A percentile compares a stretch with the other conserved stretches of the same genome.
These are phyloP conservation scores for Glaucidium brasilianum DNA, from an alignment of 2,113 vertebrate genomes.

Conservation along the genomic window DNA sequence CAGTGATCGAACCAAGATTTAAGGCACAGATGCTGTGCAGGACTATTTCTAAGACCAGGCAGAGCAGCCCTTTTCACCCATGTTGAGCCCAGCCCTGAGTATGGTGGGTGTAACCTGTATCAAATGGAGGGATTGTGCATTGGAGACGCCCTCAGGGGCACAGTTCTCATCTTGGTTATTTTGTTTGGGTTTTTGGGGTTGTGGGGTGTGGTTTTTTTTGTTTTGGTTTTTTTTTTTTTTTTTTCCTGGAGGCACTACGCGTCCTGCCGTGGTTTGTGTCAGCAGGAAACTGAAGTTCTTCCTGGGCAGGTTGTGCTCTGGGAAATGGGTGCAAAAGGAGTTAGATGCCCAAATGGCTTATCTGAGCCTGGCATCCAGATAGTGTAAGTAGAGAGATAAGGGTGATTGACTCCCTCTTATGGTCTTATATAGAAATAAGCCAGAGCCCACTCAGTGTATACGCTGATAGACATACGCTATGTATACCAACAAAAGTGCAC, in stretches of 20 bases:
- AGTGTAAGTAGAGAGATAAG: no score
- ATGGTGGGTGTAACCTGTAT: not conserved
- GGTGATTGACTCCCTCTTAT: not conserved
- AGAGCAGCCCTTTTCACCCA: no score
- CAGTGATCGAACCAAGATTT: not conserved
- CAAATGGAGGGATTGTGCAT: not conserved
- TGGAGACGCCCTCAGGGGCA: no score
- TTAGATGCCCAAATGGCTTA: not conserved
- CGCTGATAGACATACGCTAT: not conserved
- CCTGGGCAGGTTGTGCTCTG: not conserved
- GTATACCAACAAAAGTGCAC: not conserved
- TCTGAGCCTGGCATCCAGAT: not conserved
- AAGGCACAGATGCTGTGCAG: not conserved
- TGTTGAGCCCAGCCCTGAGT: not conserved
- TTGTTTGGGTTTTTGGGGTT: no score
- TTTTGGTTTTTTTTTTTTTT: no score
- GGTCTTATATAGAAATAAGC: not conserved
- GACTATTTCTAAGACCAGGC: not conserved
- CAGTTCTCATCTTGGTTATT: not conserved
- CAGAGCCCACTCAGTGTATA: not conserved
- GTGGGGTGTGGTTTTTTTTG: no score
- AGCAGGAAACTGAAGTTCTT: not conserved
- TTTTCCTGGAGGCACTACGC: not conserved
- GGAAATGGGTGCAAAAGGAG: not conserved
- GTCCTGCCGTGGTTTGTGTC: not conserved